Evolutionary conservation across 1,140 invertebrate genomes (phyloP), one percentile per base, ranked within the genome.

Genomic region (Chlorops oryzae): DNA sequence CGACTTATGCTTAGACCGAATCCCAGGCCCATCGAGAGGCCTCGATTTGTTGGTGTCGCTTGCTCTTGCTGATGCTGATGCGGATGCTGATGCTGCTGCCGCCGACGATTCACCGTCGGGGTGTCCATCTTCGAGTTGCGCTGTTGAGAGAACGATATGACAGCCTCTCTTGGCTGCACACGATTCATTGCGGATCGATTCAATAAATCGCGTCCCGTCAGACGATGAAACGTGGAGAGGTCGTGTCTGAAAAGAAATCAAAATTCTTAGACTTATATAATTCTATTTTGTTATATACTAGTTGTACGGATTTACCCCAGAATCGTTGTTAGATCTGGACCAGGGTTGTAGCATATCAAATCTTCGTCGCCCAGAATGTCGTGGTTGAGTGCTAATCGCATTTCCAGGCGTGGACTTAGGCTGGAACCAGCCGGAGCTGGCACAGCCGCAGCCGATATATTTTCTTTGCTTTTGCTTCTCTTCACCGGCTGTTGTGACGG

Each of bases 371-470:
- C 70, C 50, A 72, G 57, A 27, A 72, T 72, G 57, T 72, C 70
- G 69, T 72, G 65, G 46, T 72, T 72, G 68, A 80, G 70, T 4
- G 78, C 79, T 59, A 80, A 72, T 18, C 79, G 74, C 79, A 80
- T 80, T 73, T 80, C 79, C 63, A 79, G 76, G 47, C 76, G 77
- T 58, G 79, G 79, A 63, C 74, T 80, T 73, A 80, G 59, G 34
- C 65, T 65, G 59, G 69, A 70, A 38, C 62, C 74, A 70, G 35
- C 56, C 59, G 57, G 62, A 35, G 9, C 37, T 13, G 55, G 62
- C 61, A 21, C 20, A 52, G 51, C 76, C 70, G 69, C 79, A 72
- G 59, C 74, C 77, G 72, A 73, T 61, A 51, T 72, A 77, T 57
- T 24, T 25, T 73, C 73, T 73, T 74, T 73, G 56, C 69, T 58